phyloP scores from a whole-genome alignment of 2,113 vertebrate genomes.

The Syngnathus floridae region DNA sequence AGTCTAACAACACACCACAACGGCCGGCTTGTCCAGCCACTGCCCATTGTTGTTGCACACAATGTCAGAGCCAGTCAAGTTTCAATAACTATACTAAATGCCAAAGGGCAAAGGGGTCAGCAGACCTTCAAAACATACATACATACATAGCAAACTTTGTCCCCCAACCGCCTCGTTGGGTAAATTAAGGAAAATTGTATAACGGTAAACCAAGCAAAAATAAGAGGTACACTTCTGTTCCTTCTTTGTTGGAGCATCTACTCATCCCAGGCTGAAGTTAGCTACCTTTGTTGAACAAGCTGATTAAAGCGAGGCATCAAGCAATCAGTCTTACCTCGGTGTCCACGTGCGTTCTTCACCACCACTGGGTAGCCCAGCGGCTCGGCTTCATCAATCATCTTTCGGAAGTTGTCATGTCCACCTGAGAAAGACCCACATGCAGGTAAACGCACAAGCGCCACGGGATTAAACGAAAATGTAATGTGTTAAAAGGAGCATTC shows the following conservation, averaged over 20 bases:
- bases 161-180: neutral
- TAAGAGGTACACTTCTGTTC: slow-evolving; percentile 2
- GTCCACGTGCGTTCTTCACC: slow-evolving; percentile 87
- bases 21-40: slow-evolving; percentile 7
- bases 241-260: slow-evolving; percentile 13
- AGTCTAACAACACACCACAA: slow-evolving; percentile 34
- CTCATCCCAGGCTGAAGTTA: slow-evolving; percentile 30
- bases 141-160: slow-evolving; percentile 11
- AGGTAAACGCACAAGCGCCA: slow-evolving; percentile 6
- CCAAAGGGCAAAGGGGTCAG: slow-evolving; percentile 32
- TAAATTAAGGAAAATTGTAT: slow-evolving; percentile 6
- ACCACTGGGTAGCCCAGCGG: slow-evolving; percentile 86
- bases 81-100: slow-evolving; percentile 25
- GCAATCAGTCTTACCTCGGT: slow-evolving; percentile 74
- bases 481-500: slow-evolving; percentile 10
- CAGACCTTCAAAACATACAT: slow-evolving; percentile 11
- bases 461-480: neutral
- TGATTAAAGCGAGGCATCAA: neutral
- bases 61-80: slow-evolving; percentile 35
- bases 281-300: slow-evolving; percentile 1
- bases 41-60: slow-evolving; percentile 41
- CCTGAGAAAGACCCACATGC: slow-evolving; percentile 58
- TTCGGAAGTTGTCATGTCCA: slow-evolving; percentile 86
- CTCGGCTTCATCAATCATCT: slow-evolving; percentile 88
- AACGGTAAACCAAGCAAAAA: slow-evolving; percentile 10